Percentiles rank a stretch among this genome's conserved stretches.
Conservation (phyloP, 35 echinoderm and acorn worm genomes). For the Diadema setosum region DNA sequence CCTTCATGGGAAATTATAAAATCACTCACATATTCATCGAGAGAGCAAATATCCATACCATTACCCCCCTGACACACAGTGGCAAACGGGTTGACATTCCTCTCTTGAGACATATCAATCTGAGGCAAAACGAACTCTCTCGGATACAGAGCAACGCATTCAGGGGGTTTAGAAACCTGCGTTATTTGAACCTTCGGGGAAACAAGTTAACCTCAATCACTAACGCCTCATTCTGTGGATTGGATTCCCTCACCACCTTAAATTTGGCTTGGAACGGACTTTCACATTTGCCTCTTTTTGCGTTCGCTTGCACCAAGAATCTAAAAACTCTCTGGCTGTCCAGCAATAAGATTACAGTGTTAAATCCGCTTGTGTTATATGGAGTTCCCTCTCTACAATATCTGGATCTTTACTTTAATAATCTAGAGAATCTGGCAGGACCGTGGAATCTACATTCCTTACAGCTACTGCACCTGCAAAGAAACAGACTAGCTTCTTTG, state of each 20-base stretch:
- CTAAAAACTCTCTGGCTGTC: background rate
- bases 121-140: background rate
- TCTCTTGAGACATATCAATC: background rate
- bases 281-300: background rate
- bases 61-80: background rate
- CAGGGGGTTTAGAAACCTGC: background rate
- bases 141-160: background rate
- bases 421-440: background rate
- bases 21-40: background rate
- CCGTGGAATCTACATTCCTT: background rate
- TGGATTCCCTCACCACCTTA: background rate
- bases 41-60: background rate
- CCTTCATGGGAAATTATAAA: background rate
- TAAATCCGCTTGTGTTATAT: background rate
- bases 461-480: background rate
- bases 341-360: background rate
- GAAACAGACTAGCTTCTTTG: background rate
- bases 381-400: background rate
- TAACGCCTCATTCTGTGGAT: background rate
- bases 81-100: background rate
- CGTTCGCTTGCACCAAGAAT: background rate
- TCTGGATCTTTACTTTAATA: background rate
- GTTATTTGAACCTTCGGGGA: background rate
- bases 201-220: background rate
- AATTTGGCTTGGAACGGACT: background rate